phyloP scores from a whole-genome alignment of 2,797 vertebrate genomes.

The Arnoldichthys spilopterus region DNA sequence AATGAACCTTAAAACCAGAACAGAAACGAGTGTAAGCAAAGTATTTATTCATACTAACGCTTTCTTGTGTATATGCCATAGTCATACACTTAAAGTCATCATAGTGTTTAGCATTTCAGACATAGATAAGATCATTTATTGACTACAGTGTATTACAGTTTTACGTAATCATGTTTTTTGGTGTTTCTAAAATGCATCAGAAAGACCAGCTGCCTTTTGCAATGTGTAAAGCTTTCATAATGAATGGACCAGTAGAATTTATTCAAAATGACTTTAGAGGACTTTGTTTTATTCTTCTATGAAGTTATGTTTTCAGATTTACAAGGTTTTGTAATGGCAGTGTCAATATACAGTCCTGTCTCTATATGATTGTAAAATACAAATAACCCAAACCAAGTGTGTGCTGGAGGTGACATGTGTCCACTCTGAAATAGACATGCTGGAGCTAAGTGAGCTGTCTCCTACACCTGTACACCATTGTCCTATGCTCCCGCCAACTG shows the following conservation, averaged over 20 bases:
- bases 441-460: conserved; percentile 61
- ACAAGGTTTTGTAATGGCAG: background rate
- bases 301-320: background rate
- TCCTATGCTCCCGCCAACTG: background rate
- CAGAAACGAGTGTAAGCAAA: background rate
- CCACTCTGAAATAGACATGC: conserved; percentile 59
- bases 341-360: background rate
- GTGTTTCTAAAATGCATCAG: too few relatives aligned
- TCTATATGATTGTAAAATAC: background rate
- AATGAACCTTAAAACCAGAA: background rate
- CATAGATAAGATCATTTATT: too few relatives aligned
- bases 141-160: too few relatives aligned
- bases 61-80: background rate
- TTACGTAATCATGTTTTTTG: too few relatives aligned
- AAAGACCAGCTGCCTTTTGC: background rate
- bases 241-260: background rate
- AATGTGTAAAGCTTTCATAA: background rate
- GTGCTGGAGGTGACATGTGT: conserved; percentile 74
- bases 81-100: background rate
- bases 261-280: background rate
- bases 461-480: conserved; percentile 63
- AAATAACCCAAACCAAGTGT: conserved; percentile 61
- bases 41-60: background rate
- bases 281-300: background rate
- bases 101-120: background rate